phyloP scores from a whole-genome alignment of 2,888 invertebrate genomes.

The Andrena dorsata region DNA sequence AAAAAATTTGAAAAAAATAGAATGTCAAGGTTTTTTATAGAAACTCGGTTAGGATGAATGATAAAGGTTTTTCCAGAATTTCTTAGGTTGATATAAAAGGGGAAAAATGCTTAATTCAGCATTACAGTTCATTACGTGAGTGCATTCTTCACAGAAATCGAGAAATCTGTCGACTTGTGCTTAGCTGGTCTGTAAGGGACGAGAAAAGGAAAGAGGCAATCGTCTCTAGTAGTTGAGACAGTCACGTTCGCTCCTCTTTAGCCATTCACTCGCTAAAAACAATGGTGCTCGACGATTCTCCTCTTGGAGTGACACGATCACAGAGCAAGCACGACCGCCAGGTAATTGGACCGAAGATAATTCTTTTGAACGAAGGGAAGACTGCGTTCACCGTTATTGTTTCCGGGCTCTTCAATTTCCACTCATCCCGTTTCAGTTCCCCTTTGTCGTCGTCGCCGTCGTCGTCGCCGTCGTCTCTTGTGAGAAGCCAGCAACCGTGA shows the following conservation, averaged over 20 bases:
- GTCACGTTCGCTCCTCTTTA: slow-evolving; percentile 16
- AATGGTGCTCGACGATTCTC: slow-evolving; percentile 26
- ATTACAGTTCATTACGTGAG: neutral
- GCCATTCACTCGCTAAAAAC: slow-evolving; percentile 2
- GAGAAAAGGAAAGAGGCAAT: neutral
- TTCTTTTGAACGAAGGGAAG: slow-evolving; percentile 42
- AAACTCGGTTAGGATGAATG: neutral
- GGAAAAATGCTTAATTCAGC: neutral
- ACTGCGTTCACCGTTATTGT: slow-evolving; percentile 51
- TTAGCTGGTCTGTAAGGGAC: neutral
- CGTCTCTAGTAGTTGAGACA: neutral
- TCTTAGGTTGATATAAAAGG: neutral
- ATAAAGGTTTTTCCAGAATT: neutral
- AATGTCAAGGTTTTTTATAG: no score
- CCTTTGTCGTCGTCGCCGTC: slow-evolving; percentile 39
- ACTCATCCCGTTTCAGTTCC: slow-evolving; percentile 34
- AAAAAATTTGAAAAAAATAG: no score
- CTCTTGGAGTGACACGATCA: slow-evolving; percentile 21
- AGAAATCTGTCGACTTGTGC: neutral
- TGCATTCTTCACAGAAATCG: neutral
- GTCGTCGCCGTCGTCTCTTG: slow-evolving; percentile 22
- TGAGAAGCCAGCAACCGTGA: slow-evolving; percentile 54
- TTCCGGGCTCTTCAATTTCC: slow-evolving; percentile 39
- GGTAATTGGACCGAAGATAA: slow-evolving; percentile 60
- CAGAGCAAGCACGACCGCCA: slow-evolving; percentile 35